Percentiles rank a stretch among this genome's conserved stretches.
These are phyloP conservation scores for Phalacrocorax carbo DNA, from an alignment of 2,113 vertebrate genomes.

Conservation along the genomic window DNA sequence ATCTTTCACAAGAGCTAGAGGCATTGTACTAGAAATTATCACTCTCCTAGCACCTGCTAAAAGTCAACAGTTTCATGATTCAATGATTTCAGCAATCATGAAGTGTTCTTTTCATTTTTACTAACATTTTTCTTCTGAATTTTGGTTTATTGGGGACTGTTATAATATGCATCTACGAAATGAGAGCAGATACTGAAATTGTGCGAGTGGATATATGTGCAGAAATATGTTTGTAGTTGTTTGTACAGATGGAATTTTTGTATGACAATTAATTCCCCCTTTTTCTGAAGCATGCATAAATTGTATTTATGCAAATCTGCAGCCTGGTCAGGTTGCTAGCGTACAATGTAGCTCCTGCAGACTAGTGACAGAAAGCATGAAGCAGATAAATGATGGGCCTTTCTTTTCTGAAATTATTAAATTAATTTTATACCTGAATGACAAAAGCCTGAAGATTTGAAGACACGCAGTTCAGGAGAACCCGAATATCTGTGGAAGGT, in stretches of 20 bases:
- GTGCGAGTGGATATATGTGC: neutral
- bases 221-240: neutral
- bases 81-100: neutral
- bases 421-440: conserved; percentile 69
- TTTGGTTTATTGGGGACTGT: neutral
- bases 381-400: neutral
- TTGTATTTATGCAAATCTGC: conserved; percentile 36
- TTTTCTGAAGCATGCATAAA: neutral
- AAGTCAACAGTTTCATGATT: neutral
- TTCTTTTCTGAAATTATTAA: neutral
- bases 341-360: neutral
- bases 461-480: conserved; percentile 68
- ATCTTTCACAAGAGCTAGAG: neutral
- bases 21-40: neutral
- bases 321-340: conserved; percentile 16
- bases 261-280: conserved; percentile 14
- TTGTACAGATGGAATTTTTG: conserved; percentile 39
- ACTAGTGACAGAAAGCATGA: neutral
- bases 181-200: neutral
- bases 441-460: conserved; percentile 68
- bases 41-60: neutral
- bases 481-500: conserved; percentile 52
- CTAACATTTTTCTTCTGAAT: neutral
- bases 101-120: neutral
- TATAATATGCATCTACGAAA: neutral